A percentile compares a stretch with the other conserved stretches of the same genome.
Evolutionary conservation across 1,140 invertebrate genomes (phyloP).

Genomic region (Argopecten irradians): DNA sequence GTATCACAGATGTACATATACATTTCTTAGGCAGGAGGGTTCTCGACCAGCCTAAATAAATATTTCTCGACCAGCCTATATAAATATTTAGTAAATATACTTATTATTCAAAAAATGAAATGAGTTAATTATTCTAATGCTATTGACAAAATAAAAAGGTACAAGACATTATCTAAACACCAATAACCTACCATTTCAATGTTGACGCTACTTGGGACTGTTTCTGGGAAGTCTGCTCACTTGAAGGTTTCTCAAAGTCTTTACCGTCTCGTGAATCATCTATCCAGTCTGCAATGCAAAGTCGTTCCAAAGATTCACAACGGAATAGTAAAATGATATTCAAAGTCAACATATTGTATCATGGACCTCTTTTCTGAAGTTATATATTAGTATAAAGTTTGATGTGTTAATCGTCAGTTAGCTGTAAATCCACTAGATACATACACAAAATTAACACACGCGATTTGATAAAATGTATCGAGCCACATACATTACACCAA

Average conservation of each 20-base stretch:
- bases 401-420: no score
- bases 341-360: no score
- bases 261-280: neutral
- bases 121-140: neutral
- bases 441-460: no score
- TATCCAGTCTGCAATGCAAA: neutral
- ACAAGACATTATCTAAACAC: neutral
- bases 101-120: no score
- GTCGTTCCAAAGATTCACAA: no score
- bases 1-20: neutral
- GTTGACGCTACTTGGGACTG: constrained; percentile 50
- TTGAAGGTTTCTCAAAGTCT: neutral
- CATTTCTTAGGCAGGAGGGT: constrained; percentile 23
- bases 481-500: no score
- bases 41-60: neutral
- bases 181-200: constrained; percentile 44
- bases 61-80: neutral
- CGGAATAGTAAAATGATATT: no score
- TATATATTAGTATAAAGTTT: no score
- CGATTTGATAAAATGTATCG: no score
- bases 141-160: neutral
- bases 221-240: constrained; percentile 43
- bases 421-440: no score
- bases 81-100: neutral
- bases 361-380: no score